Conservation (phyloP, 1,140 invertebrate species). For the Psix sp. region DNA sequence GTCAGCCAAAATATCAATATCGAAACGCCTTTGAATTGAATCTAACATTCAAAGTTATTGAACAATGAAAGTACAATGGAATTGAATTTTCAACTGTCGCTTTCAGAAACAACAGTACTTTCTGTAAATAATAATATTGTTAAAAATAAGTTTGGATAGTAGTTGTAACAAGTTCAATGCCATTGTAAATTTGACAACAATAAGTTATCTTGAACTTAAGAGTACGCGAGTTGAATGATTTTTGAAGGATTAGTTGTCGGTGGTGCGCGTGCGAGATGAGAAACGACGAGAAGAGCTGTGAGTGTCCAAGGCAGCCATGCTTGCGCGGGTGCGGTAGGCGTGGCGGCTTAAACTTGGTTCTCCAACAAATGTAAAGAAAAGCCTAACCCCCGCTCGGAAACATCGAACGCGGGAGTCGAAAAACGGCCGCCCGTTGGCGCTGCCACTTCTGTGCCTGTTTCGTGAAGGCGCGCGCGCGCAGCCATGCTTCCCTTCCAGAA, state of each 20-base stretch:
- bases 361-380: slow-evolving; percentile 71
- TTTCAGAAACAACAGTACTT: too few relatives aligned
- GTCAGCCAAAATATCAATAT: too few relatives aligned
- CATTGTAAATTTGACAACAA: too few relatives aligned
- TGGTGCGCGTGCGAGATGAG: slow-evolving; percentile 43
- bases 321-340: slow-evolving; percentile 76
- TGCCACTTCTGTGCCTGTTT: slow-evolving; percentile 60
- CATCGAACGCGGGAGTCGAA: slow-evolving; percentile 57
- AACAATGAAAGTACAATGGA: too few relatives aligned
- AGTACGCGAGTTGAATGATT: slow-evolving; percentile 30
- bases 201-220: too few relatives aligned
- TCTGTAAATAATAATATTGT: too few relatives aligned
- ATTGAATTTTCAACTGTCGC: too few relatives aligned
- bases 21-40: too few relatives aligned
- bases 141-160: too few relatives aligned
- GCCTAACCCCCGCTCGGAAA: slow-evolving; percentile 61
- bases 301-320: slow-evolving; percentile 73
- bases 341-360: slow-evolving; percentile 66
- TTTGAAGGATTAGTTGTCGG: slow-evolving; percentile 35
- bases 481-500: slow-evolving; percentile 4
- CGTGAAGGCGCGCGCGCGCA: slow-evolving; percentile 7
- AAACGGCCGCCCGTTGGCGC: slow-evolving; percentile 65
- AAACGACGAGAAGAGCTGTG: slow-evolving; percentile 48
- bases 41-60: too few relatives aligned
- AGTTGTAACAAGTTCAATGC: too few relatives aligned